Evolutionary conservation across 2,113 vertebrate genomes (phyloP), one percentile per base, ranked within the genome.

Genomic region (Sebastes fasciatus): DNA sequence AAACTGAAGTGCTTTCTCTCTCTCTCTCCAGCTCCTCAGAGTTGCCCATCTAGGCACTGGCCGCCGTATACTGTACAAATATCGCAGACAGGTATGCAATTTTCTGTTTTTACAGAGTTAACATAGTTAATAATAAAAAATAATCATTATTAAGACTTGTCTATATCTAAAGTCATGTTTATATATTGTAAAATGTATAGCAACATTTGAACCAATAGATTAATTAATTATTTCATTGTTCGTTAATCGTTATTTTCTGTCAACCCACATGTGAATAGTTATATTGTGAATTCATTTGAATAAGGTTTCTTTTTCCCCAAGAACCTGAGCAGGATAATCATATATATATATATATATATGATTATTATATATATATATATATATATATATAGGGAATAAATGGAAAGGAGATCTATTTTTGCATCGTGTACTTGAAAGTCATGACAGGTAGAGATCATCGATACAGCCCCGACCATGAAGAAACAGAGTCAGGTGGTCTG

Each of bases 11-110:
- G 49, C 8, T 72, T 6, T 26, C 14, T 65, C 19, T 71, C 51
- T 55, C 26, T 81, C 46, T 61, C 49, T 71, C 2, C 81, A 98
- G 94, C 97, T 99, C 45, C 95, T 99, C 63, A 96, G 98, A 75
- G 96, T 97, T 0, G 97, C 98, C 11, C 98, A 98, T 95, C 90
- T 99, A 68, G 98, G 98, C 11, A 99, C 98, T 0, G 98, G 98
- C 9, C 96, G 98, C 6, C 95, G 96, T 63, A 96, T 99, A 14
- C 89, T 99, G 4, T 99, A 98, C 95, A 99, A 99, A 89, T 99
- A 99, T 81, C 95, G 97, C 61, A 88, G 88, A 94, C 93, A 94
- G 92, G 93, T 94, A 87, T n/a, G 16, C 46, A 13, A 57, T 63
- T 75, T 70, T 9, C 10, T 68, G n/a, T 42, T 48, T 66, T 68